Percentiles rank a stretch among this genome's conserved stretches.
These are phyloP conservation scores for Lasioglossum morio DNA, from an alignment of 2,888 invertebrate species.

Conservation along the genomic window DNA sequence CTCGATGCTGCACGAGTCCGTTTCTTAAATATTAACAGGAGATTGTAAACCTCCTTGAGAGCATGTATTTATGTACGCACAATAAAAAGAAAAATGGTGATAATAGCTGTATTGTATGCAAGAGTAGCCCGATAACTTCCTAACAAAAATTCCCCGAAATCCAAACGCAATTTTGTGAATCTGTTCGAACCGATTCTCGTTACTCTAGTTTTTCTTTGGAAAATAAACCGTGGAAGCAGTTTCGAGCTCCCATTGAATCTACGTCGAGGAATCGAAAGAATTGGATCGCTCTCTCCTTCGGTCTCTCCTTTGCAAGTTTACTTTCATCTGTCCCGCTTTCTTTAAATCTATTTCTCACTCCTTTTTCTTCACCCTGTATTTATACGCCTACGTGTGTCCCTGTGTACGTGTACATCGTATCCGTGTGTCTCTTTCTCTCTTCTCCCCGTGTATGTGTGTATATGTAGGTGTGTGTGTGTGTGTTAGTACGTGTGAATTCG, in stretches of 20 bases:
- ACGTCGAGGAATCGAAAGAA: not conserved
- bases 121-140: too few species aligned
- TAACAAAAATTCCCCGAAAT: not conserved
- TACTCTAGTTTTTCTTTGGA: not conserved
- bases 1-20: not conserved
- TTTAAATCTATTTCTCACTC: slow-evolving; percentile 21
- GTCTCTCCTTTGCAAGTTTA: not conserved
- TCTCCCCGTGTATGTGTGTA: not conserved
- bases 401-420: not conserved
- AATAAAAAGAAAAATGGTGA: not conserved
- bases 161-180: not conserved
- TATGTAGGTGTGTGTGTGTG: not conserved
- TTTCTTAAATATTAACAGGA: not conserved
- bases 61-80: not conserved
- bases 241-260: not conserved
- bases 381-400: slow-evolving; percentile 37
- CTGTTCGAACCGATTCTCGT: not conserved
- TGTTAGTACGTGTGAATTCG: slow-evolving; percentile 44
- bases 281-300: slow-evolving; percentile 7
- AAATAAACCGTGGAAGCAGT: not conserved
- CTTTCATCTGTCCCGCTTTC: not conserved
- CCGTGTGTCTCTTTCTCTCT: not conserved
- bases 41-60: not conserved
- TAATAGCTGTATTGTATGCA: too few species aligned
- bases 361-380: slow-evolving; percentile 32